Conservation (phyloP, 2,888 invertebrate species). For the Rhogogaster chlorosoma region DNA sequence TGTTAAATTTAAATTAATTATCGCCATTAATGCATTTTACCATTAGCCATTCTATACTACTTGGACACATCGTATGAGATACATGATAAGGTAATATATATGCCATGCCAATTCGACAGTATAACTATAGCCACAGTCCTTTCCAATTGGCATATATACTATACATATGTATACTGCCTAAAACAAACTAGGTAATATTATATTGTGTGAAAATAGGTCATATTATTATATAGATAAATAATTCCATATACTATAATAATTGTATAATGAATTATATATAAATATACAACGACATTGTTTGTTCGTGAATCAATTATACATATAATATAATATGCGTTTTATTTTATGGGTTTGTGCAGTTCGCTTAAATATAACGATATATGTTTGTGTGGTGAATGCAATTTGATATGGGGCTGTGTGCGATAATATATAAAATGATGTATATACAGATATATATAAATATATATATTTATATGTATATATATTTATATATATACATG, state of each 20-base stretch:
- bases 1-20: neutral
- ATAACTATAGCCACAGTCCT: too few species aligned
- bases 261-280: too few species aligned
- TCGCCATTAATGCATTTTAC: neutral
- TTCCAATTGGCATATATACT: too few species aligned
- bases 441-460: neutral
- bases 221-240: too few species aligned
- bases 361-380: neutral
- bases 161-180: too few species aligned
- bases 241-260: too few species aligned
- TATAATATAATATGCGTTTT: neutral
- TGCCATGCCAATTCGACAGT: neutral
- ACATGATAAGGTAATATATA: neutral
- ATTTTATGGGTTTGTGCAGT: neutral
- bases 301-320: neutral
- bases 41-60: neutral
- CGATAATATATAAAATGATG: slow-evolving; percentile 17
- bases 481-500: neutral
- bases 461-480: neutral
- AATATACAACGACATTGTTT: too few species aligned
- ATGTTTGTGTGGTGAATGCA: neutral
- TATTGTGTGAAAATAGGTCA: too few species aligned
- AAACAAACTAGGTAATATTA: too few species aligned
- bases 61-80: neutral
- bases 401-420: slow-evolving; percentile 18